phyloP scores from a whole-genome alignment of 2,888 invertebrate genomes.

The Polyommatus icarus region DNA sequence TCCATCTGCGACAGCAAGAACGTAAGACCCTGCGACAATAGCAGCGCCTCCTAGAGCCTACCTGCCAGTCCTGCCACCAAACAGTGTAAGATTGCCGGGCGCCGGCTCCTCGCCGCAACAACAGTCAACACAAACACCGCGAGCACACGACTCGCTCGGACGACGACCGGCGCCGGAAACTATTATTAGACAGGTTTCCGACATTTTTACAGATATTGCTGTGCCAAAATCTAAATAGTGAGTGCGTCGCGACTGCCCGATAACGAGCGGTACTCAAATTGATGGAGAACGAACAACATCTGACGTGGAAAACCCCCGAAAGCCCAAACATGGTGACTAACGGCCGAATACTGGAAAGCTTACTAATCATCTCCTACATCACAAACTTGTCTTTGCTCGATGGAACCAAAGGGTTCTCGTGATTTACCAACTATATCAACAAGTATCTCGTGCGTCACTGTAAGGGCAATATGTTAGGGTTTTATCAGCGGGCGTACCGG shows the following conservation, averaged over 20 bases:
- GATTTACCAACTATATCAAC: neutral
- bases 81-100: neutral
- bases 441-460: neutral
- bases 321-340: neutral
- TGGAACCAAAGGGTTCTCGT: neutral
- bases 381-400: neutral
- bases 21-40: neutral
- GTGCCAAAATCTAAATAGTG: neutral
- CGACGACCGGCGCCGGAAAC: neutral
- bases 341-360: neutral
- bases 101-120: neutral
- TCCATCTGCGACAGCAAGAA: neutral
- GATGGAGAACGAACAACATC: neutral
- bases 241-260: neutral
- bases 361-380: neutral
- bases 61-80: too few species aligned
- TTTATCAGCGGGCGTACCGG: conserved; percentile 75
- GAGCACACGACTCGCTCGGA: neutral
- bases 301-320: neutral
- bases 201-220: conserved; percentile 5
- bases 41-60: neutral
- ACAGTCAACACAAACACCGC: neutral
- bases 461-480: conserved; percentile 22
- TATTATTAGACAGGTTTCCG: conserved; percentile 21
- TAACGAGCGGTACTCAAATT: neutral